Evolutionary conservation across 2,113 vertebrate species (phyloP).

Genomic region (Helogale parvula): DNA sequence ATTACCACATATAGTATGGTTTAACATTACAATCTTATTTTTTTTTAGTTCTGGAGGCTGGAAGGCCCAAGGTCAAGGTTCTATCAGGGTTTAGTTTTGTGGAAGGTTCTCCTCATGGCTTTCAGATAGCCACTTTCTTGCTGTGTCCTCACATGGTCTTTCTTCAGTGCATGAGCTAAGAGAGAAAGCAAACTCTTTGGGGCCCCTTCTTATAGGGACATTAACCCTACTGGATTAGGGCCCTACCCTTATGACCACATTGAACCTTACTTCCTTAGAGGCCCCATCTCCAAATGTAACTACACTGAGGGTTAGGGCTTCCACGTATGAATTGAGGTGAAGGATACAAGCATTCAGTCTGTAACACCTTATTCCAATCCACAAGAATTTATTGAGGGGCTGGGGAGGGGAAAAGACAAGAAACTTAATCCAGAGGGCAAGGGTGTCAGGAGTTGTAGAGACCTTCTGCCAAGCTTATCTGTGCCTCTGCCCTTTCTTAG

Average conservation of each 20-base stretch:
- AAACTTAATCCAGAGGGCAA: not conserved
- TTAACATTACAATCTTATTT: constrained; percentile 7
- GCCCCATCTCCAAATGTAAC: not conserved
- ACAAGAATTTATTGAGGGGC: not conserved
- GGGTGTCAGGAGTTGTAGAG: not conserved
- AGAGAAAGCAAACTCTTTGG: not conserved
- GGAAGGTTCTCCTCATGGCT: not conserved
- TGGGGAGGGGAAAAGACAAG: not conserved
- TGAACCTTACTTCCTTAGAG: not conserved
- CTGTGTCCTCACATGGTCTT: not conserved
- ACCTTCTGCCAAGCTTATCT: not conserved
- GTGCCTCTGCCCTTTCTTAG: not conserved
- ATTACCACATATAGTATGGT: not conserved
- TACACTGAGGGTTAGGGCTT: not conserved
- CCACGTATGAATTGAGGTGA: not conserved
- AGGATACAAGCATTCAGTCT: not conserved
- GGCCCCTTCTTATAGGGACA: not conserved
- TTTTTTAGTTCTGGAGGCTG: not conserved
- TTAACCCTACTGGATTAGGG: not conserved
- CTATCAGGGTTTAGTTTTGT: not conserved
- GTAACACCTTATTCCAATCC: not conserved
- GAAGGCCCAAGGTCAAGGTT: not conserved
- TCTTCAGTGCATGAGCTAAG: not conserved
- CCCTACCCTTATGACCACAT: not conserved
- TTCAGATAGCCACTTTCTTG: not conserved